Evolutionary conservation across 2,888 invertebrate species (phyloP).

Genomic region (Rhagophthalmus giganteus): DNA sequence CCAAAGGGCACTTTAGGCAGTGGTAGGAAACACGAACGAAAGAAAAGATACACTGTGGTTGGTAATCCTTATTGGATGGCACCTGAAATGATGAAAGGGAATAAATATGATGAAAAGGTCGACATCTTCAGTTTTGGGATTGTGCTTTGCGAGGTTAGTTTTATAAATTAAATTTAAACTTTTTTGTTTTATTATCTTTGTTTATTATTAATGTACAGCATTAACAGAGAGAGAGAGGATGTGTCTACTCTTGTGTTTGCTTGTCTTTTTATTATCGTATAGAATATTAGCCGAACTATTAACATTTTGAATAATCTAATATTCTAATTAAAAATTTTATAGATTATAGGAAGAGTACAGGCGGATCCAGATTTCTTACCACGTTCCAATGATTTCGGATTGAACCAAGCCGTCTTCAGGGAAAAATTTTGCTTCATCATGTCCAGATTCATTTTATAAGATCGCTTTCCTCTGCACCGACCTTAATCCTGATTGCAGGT

Average conservation of each 20-base stretch:
- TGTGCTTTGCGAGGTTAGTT: slow-evolving; percentile 83
- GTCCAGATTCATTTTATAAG: slow-evolving; percentile 86
- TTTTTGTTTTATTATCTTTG: too few species aligned
- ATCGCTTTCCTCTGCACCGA: slow-evolving; percentile 90
- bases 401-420: slow-evolving; percentile 82
- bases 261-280: neutral
- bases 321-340: too few species aligned
- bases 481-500: slow-evolving; percentile 87
- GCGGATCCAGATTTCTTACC: slow-evolving; percentile 95
- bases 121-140: slow-evolving; percentile 96
- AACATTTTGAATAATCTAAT: too few species aligned
- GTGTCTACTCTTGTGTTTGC: too few species aligned
- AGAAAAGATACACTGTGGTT: slow-evolving; percentile 92
- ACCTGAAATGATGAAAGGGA: slow-evolving; percentile 97
- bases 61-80: slow-evolving; percentile 99
- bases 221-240: too few species aligned
- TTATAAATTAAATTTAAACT: slow-evolving; percentile 1
- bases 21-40: slow-evolving; percentile 64
- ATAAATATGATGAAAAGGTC: slow-evolving; percentile 94
- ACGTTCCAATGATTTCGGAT: slow-evolving; percentile 86
- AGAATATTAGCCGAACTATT: slow-evolving; percentile 6
- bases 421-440: slow-evolving; percentile 82
- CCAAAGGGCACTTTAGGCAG: slow-evolving; percentile 42
- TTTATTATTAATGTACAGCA: too few species aligned
- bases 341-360: slow-evolving; percentile 92